A percentile compares a stretch with the other conserved stretches of the same genome.
Evolutionary conservation across 2,113 vertebrate genomes (phyloP).

Genomic region (Ornithorhynchus anatinus): DNA sequence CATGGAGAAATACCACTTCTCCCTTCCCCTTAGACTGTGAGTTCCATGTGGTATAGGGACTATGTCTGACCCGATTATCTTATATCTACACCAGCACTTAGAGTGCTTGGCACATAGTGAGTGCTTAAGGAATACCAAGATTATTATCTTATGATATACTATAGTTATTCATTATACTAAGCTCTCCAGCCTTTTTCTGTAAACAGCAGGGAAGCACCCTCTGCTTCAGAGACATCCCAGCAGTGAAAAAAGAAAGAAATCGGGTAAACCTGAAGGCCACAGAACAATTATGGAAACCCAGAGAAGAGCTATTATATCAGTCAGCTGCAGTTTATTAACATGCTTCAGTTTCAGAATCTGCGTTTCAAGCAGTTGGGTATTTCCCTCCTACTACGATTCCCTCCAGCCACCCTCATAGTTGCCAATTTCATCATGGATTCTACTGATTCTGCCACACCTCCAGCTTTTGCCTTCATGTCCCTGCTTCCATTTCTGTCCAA

Average conservation of each 20-base stretch:
- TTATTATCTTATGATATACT: too few relatives aligned
- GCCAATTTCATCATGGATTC: background rate
- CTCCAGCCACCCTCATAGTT: conserved; percentile 2
- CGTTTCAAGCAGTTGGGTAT: conserved; percentile 17
- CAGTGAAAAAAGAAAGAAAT: background rate
- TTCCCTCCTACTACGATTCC: background rate
- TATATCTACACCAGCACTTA: too few relatives aligned
- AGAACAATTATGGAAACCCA: conserved; percentile 26
- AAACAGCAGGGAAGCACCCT: background rate
- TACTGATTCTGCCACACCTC: too few relatives aligned
- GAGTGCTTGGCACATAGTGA: too few relatives aligned
- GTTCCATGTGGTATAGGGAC: too few relatives aligned
- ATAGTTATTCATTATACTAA: too few relatives aligned
- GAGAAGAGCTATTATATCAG: conserved; percentile 2
- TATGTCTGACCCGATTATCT: too few relatives aligned
- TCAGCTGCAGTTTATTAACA: conserved; percentile 39
- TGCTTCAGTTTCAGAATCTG: conserved; percentile 27
- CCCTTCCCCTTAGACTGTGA: too few relatives aligned
- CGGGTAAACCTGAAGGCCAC: background rate
- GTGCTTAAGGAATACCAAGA: too few relatives aligned
- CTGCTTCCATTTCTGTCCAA: too few relatives aligned
- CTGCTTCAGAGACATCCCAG: background rate
- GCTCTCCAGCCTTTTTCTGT: background rate
- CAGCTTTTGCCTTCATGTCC: too few relatives aligned
- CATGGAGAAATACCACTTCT: too few relatives aligned